Base-by-base conservation (phyloP, 2,888 invertebrate species). In the Meiosimyza platycephala region DNA sequence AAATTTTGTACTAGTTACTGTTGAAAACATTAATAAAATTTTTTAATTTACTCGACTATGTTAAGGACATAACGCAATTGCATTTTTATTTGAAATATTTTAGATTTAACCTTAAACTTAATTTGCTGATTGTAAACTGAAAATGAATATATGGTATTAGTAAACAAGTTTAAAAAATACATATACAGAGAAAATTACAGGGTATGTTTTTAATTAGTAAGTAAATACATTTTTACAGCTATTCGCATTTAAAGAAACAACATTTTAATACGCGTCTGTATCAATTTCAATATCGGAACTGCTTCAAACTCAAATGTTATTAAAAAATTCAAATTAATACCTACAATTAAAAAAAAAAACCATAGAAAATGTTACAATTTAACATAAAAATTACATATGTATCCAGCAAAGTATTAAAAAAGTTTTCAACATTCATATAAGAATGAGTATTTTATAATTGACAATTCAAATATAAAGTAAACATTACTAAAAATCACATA, bases 371-470 rank as follows among this genome's bases (percentile, higher is more conserved):
- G 64, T 64, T 64, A 64, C 51, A 64, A 40, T 48, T 40, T 47
- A 63, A 63, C 48, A 63, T 47, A 16, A 16, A 63, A 16, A 16
- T 63, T 40, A 40, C 40, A 63, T 63, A 63, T 63, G 63, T 63
- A 63, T 51, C 51, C 64, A 64, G 28, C 50, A 60, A 60, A 40
- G 40, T 40, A 40, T 40, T 40, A 40, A 40, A 40, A 40, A 15
- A 64, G 22, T 54, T 62, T 69, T 62, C 60, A 16, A 57, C 57
- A 22, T 13, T 57, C 15, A 12, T 40, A 48, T 22, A 69, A 40
- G 47, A 47, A 40, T 52, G 70, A 54, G 63, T 70, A 63, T 70
- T 70, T 70, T 70, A 70, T 70, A 63, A 63, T 63, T 70, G 54
- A 54, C 18, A 70, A 59, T 13, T 70, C 52, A 50, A 52, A 63